Percentiles rank a stretch among this genome's conserved stretches.
These are phyloP conservation scores for Porites australiensis DNA, from an alignment of 64 coral and sea anemone species.

Conservation along the genomic window DNA sequence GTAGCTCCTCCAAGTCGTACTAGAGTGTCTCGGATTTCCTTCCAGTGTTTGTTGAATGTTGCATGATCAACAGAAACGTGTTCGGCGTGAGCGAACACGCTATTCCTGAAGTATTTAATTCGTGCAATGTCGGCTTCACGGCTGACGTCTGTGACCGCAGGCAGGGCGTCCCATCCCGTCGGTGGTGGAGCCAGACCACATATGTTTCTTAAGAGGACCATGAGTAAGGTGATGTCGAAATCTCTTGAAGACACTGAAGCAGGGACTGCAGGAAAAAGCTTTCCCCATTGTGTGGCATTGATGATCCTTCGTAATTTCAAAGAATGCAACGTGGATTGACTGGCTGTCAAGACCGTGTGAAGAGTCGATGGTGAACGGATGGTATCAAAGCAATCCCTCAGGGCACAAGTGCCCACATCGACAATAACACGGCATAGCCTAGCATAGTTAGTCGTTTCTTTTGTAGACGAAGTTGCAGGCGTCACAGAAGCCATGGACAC, in stretches of 20 bases:
- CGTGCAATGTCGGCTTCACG: conserved; percentile 18
- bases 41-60: neutral
- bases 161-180: conserved; percentile 20
- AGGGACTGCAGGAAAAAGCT: neutral
- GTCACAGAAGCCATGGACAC: neutral
- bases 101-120: conserved; percentile 42
- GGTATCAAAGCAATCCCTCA: neutral
- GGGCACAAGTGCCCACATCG: conserved; percentile 1
- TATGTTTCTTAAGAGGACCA: conserved; percentile 27
- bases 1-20: neutral
- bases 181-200: neutral
- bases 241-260: neutral
- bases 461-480: neutral
- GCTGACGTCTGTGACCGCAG: neutral
- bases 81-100: conserved; percentile 6
- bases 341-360: neutral
- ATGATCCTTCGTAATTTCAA: neutral
- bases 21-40: neutral
- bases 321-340: neutral
- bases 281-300: conserved; percentile 20
- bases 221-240: conserved; percentile 29
- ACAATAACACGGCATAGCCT: conserved; percentile 5
- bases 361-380: neutral
- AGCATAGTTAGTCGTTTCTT: neutral
- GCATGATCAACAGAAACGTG: neutral